phyloP scores from a whole-genome alignment of 2,888 invertebrate genomes.

The Ichneumoninae sp. region DNA sequence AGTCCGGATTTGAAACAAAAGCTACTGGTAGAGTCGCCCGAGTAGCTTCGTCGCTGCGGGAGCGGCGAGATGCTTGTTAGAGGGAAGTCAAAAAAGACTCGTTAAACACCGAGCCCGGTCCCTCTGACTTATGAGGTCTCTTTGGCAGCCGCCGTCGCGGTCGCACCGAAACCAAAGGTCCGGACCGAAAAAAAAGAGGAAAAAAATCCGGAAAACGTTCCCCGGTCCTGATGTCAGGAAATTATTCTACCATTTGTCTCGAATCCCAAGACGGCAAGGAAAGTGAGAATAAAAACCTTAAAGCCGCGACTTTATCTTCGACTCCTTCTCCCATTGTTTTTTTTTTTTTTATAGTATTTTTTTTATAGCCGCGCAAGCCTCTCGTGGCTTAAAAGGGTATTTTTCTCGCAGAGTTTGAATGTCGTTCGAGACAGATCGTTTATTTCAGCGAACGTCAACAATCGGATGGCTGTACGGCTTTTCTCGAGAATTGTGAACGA shows the following conservation, averaged over 20 bases:
- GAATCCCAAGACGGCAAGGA: conserved; percentile 67
- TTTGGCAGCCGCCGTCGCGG: conserved; percentile 57
- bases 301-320: conserved; percentile 27
- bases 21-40: conserved; percentile 26
- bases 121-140: conserved; percentile 68
- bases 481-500: background rate
- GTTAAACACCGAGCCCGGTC: conserved; percentile 64
- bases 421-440: background rate
- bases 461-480: background rate
- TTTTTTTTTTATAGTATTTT: background rate
- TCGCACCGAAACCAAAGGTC: conserved; percentile 19
- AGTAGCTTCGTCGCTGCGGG: conserved; percentile 38
- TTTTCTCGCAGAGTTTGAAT: background rate
- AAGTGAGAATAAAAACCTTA: conserved; percentile 52
- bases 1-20: conserved; percentile 67
- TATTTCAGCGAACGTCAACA: background rate
- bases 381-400: background rate
- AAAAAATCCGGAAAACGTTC: conserved; percentile 61
- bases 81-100: conserved; percentile 69
- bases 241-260: conserved; percentile 73
- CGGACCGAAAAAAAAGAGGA: conserved; percentile 15
- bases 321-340: background rate
- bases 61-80: conserved; percentile 61
- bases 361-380: conserved; percentile 11
- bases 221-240: conserved; percentile 69